Evolutionary conservation across 2,888 invertebrate species (phyloP).

Genomic region (Dolichomitus sp.): DNA sequence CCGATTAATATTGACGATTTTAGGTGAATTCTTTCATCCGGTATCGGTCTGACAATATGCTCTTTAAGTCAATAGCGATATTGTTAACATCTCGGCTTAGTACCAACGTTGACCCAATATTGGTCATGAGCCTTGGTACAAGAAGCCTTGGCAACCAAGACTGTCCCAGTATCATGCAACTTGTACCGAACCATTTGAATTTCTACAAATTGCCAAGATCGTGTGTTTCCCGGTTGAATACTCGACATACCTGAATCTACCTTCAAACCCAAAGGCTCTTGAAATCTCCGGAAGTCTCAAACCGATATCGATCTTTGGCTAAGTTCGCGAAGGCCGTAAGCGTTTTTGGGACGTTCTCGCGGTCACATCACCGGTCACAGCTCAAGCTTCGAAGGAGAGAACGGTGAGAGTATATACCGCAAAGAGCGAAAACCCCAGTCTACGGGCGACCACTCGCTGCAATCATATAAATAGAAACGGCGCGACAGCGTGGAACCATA

Average conservation of each 20-base stretch:
- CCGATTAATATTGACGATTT: too few relatives aligned
- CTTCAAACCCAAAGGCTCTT: neutral
- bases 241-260: neutral
- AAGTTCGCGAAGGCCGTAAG: constrained; percentile 25
- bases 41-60: too few relatives aligned
- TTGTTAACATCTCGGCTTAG: too few relatives aligned
- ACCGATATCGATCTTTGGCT: constrained; percentile 30
- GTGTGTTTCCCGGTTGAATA: neutral
- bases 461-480: constrained; percentile 81
- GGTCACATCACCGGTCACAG: neutral
- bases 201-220: neutral
- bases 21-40: too few relatives aligned
- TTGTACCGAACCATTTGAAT: neutral
- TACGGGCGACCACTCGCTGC: constrained; percentile 73
- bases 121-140: too few relatives aligned
- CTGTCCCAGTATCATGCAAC: too few relatives aligned
- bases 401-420: constrained; percentile 8
- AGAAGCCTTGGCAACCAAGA: too few relatives aligned
- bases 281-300: neutral
- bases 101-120: too few relatives aligned
- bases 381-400: neutral
- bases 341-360: constrained; percentile 3
- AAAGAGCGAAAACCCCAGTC: constrained; percentile 33
- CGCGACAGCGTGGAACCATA: constrained; percentile 81
- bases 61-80: too few relatives aligned